Conservation (phyloP, 2,113 vertebrate species). For the Genyomyrus donnyi region DNA sequence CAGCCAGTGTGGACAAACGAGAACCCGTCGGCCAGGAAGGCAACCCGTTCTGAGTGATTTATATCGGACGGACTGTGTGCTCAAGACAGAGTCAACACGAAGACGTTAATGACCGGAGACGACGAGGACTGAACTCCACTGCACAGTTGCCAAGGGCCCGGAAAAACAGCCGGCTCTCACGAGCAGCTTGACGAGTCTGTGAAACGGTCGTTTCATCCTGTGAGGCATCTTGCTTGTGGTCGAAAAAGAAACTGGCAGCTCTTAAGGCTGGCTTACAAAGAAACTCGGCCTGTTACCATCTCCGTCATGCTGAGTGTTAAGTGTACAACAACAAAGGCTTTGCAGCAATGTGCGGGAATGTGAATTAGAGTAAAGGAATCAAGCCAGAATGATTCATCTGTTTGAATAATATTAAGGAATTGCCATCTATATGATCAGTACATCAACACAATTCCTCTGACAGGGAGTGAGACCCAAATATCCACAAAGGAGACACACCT, state of each 20-base stretch:
- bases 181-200: not conserved
- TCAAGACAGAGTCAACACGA: not conserved
- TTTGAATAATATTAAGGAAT: not conserved
- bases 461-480: not conserved
- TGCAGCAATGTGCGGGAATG: not conserved
- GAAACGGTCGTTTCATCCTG: not conserved
- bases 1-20: slow-evolving; percentile 37
- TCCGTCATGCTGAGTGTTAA: not conserved
- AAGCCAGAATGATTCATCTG: not conserved
- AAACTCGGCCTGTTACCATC: not conserved
- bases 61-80: not conserved
- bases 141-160: not conserved
- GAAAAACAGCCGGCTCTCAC: not conserved
- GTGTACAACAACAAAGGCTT: not conserved
- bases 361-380: not conserved
- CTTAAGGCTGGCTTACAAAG: not conserved
- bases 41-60: no score
- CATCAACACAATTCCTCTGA: not conserved
- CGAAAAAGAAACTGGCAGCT: not conserved
- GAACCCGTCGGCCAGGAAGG: slow-evolving; percentile 42
- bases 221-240: not conserved
- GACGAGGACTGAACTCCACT: not conserved
- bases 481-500: not conserved
- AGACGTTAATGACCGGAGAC: not conserved
- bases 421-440: not conserved